Evolutionary conservation across 2,797 vertebrate genomes (phyloP).

Genomic region (Ficedula albicollis): DNA sequence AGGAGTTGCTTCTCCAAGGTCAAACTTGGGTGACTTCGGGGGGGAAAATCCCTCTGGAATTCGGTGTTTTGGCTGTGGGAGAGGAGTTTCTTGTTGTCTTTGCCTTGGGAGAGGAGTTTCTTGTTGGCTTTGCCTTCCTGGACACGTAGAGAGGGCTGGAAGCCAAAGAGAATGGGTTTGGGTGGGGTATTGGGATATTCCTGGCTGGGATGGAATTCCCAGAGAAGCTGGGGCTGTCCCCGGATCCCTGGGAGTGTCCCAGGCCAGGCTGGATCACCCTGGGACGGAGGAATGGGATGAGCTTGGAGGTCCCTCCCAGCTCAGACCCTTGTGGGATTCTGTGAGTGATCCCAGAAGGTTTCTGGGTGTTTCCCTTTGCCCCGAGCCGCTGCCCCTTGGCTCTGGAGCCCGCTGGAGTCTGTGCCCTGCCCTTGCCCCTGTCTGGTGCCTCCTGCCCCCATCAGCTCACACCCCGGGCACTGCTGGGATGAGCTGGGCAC

Average conservation of each 20-base stretch:
- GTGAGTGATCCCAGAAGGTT: not conserved
- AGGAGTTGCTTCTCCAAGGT: not conserved
- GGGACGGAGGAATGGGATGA: not conserved
- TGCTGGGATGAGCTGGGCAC: not conserved
- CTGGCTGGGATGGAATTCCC: rapidly evolving
- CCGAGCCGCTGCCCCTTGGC: not conserved
- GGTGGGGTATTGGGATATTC: not conserved
- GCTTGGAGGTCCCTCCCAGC: not conserved
- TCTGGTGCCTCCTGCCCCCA: not conserved
- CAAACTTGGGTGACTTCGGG: not conserved
- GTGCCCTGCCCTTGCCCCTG: too few relatives aligned
- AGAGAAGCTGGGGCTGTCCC: not conserved
- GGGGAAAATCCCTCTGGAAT: not conserved
- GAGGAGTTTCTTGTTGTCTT: not conserved
- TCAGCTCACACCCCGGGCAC: not conserved
- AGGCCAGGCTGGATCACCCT: not conserved
- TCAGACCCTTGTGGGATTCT: not conserved
- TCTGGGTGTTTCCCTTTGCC: not conserved
- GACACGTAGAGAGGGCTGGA: not conserved
- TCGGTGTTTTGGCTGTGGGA: not conserved
- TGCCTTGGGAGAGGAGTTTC: not conserved
- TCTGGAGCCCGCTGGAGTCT: too few relatives aligned
- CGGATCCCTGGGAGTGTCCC: not conserved
- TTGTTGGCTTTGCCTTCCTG: not conserved
- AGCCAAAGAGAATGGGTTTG: too few relatives aligned